phyloP scores from a whole-genome alignment of 2,888 invertebrate species.

The Tridacna gigas region DNA sequence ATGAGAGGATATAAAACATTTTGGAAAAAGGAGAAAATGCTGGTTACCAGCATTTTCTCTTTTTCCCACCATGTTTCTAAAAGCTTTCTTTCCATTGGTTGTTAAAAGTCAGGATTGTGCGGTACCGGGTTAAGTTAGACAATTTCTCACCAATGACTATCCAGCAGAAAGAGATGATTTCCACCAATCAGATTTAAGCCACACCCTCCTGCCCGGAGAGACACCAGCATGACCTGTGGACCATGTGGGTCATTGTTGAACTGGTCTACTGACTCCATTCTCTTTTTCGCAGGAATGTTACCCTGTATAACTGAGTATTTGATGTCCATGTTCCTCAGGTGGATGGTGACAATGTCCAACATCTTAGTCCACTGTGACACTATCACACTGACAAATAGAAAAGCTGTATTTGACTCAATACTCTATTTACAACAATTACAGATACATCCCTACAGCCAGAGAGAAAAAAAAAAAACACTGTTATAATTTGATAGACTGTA shows the following conservation, averaged over 20 bases:
- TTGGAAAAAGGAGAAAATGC: too few species aligned
- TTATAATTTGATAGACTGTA: too few species aligned
- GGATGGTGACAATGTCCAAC: slow-evolving; percentile 89
- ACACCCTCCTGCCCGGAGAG: slow-evolving; percentile 96
- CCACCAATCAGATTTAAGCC: slow-evolving; percentile 97
- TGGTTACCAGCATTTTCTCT: too few species aligned
- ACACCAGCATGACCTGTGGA: slow-evolving; percentile 91
- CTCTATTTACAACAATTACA: too few species aligned
- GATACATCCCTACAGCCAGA: too few species aligned
- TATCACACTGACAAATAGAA: slow-evolving; percentile 86
- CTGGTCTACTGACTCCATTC: slow-evolving; percentile 89
- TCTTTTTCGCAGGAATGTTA: slow-evolving; percentile 89
- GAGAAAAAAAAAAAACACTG: too few species aligned
- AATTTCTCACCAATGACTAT: slow-evolving; percentile 92
- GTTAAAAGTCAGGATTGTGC: too few species aligned
- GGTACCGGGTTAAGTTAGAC: too few species aligned
- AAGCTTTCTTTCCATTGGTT: too few species aligned
- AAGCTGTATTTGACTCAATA: not conserved
- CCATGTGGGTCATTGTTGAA: slow-evolving; percentile 89
- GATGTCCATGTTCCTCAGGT: slow-evolving; percentile 87
- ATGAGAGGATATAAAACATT: too few species aligned
- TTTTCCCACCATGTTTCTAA: too few species aligned
- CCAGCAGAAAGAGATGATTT: slow-evolving; percentile 94
- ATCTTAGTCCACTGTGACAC: slow-evolving; percentile 97
- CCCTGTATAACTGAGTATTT: slow-evolving; percentile 91